Evolutionary conservation across 2,888 invertebrate genomes (phyloP), one percentile per base, ranked within the genome.

Genomic region (Ectobius pallidus): DNA sequence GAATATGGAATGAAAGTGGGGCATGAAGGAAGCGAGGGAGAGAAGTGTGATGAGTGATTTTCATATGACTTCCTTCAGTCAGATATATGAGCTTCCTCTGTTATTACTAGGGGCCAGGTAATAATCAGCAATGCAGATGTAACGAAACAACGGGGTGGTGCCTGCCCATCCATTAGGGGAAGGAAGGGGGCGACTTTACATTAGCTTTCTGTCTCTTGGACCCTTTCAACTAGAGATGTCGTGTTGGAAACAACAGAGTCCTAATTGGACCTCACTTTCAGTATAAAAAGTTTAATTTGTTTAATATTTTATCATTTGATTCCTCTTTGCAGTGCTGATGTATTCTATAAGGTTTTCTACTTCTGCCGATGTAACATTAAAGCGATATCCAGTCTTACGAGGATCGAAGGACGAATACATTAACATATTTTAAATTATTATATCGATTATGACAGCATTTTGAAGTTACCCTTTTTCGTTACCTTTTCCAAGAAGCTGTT

Each of bases 111-210:
- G 46, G 44, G 69, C 68, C 65, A 65, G 65, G 65, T 73, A 69
- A 69, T 73, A 73, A 73, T 73, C 72, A 69, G 69, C 68, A 69
- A 63, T 73, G 72, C 69, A 62, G 72, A 73, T 73, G 72, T 62
- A 30, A 49, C 61, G 44, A 44, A 46, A 65, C 65, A 65, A 65
- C 42, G 63, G 34, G 20, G 62, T n/a, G 16, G 62, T 6, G 46
- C 27, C 46, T 39, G 44, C 39, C 34, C 39, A 63, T 63, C 65
- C 65, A 65, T 65, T 44, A 65, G 65, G 27, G 32, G n/a, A 58
- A n/a, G n/a, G n/a, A n/a, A 27, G 30, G 39, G 30, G 16, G 30
- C 58, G 32, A 32, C 58, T 58, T 58, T 30, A n/a, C 58, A 58
- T 58, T 58, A 58, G 58, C 58, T 30, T 58, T 30, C 30, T 58